Conservation (phyloP, 2,797 vertebrate genomes). For the Tiaroga cobitis region DNA sequence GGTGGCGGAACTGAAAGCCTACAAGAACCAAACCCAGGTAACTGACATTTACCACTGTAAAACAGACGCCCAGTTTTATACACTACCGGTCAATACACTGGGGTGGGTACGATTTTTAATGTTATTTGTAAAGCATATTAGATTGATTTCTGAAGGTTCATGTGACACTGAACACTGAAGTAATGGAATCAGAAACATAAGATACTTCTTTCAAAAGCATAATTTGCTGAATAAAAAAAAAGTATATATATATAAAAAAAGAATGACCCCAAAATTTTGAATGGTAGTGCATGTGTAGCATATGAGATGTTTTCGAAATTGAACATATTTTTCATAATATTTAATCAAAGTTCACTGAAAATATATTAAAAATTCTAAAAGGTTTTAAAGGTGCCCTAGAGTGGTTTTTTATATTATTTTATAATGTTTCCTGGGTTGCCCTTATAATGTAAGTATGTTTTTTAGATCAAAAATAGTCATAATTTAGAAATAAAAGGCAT, state of each 20-base stretch:
- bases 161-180: not conserved
- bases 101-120: not conserved
- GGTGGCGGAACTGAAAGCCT: slow-evolving; percentile 43
- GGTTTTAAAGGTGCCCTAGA: too few relatives aligned
- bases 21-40: slow-evolving; percentile 55
- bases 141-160: not conserved
- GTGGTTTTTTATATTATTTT: too few relatives aligned
- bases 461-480: too few relatives aligned
- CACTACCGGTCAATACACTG: not conserved
- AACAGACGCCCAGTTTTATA: not conserved
- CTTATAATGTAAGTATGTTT: too few relatives aligned
- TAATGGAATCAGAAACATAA: not conserved
- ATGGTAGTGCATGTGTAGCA: not conserved
- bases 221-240: too few relatives aligned
- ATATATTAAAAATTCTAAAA: not conserved
- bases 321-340: not conserved
- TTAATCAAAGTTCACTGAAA: not conserved
- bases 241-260: too few relatives aligned
- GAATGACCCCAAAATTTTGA: not conserved
- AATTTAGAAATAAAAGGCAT: too few relatives aligned
- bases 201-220: not conserved
- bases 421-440: too few relatives aligned
- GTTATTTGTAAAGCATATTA: not conserved
- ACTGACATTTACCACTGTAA: slow-evolving; percentile 3
- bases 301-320: not conserved